Conservation (phyloP, 2,113 vertebrate species). For the Tychaedon coryphoeus region DNA sequence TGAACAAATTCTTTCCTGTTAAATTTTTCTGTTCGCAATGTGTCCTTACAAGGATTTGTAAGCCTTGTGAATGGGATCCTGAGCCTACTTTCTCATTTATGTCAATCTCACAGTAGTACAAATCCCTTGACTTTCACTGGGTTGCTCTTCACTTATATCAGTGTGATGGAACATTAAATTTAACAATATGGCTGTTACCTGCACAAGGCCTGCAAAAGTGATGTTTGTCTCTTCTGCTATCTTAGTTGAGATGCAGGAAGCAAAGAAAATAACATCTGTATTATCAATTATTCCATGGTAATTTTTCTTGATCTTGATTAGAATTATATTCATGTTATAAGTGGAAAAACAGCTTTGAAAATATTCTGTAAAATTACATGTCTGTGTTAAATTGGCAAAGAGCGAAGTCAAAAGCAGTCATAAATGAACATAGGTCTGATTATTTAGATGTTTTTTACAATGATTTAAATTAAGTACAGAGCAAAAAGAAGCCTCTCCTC, state of each 20-base stretch:
- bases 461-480: background rate
- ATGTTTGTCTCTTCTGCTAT: background rate
- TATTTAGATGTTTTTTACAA: background rate
- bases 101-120: background rate
- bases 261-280: background rate
- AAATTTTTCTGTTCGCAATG: background rate
- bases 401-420: background rate
- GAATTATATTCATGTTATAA: background rate
- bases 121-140: background rate
- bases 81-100: background rate
- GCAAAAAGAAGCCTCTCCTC: background rate
- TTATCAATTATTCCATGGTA: background rate
- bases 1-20: background rate
- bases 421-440: background rate
- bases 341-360: background rate
- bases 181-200: background rate
- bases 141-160: background rate
- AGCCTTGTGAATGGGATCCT: background rate
- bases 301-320: background rate
- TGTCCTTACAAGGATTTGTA: background rate
- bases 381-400: background rate
- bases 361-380: background rate
- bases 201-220: background rate
- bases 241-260: background rate
- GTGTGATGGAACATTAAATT: background rate